A percentile compares a stretch with the other conserved stretches of the same genome.
Conservation (phyloP, 2,797 vertebrate genomes). For the Hybognathus amarus region DNA sequence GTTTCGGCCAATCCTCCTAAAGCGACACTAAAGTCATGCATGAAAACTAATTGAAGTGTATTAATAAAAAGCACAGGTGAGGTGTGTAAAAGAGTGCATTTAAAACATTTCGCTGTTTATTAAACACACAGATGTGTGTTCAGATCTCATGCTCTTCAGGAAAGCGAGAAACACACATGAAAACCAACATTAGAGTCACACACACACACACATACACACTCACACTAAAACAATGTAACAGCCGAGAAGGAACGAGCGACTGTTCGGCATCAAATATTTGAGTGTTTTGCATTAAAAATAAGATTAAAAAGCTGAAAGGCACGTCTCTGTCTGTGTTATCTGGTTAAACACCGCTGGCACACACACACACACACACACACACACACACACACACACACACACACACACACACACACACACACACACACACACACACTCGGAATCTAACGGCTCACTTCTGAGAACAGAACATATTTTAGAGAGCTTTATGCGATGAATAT, state of each 20-base stretch:
- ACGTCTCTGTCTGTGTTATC: background rate
- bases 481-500: too few species aligned
- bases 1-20: background rate
- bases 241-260: too few species aligned
- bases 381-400: background rate
- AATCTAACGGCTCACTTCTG: background rate
- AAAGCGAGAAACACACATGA: too few species aligned
- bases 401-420: background rate
- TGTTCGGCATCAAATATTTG: too few species aligned
- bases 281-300: background rate
- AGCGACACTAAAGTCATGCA: background rate
- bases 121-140: conserved; percentile 8
- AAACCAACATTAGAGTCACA: too few species aligned
- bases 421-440: background rate
- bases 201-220: too few species aligned
- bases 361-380: background rate
- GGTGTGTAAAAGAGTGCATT: background rate
- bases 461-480: background rate
- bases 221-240: too few species aligned
- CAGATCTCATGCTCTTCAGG: too few species aligned
- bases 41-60: background rate
- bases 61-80: background rate
- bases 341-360: background rate
- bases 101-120: background rate
- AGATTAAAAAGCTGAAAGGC: background rate